Evolutionary conservation across 2,888 invertebrate species (phyloP).

Genomic region (Epistrophe eligans): DNA sequence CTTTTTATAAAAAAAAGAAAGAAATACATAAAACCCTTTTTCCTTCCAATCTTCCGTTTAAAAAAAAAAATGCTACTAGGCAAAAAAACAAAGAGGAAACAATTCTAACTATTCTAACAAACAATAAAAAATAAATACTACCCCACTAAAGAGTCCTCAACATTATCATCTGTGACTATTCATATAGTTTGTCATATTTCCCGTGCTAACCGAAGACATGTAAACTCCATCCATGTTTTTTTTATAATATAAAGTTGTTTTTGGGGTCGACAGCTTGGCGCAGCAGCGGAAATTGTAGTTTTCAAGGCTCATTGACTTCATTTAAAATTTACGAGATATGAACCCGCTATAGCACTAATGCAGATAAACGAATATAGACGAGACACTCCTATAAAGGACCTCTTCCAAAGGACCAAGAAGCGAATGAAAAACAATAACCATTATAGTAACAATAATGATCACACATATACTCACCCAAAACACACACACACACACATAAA

Average conservation of each 20-base stretch:
- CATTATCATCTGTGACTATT: conserved; percentile 47
- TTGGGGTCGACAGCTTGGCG: conserved; percentile 17
- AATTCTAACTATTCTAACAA: background rate
- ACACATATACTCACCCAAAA: background rate
- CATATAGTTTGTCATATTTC: conserved; percentile 48
- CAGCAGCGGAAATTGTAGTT: conserved; percentile 65
- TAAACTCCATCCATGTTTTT: background rate
- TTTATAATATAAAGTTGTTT: conserved; percentile 21
- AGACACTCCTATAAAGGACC: conserved; percentile 32
- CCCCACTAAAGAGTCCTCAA: conserved; percentile 2
- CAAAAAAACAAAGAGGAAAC: background rate
- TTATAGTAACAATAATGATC: conserved; percentile 63
- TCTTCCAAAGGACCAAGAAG: conserved; percentile 25
- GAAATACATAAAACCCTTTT: no score
- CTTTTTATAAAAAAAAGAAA: no score
- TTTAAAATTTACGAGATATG: conserved; percentile 69
- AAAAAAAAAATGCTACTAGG: background rate
- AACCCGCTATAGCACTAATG: conserved; percentile 49
- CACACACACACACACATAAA: conserved; percentile 5
- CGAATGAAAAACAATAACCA: conserved; percentile 61
- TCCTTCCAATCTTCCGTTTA: background rate
- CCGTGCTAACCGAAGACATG: background rate
- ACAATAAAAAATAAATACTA: conserved; percentile 44
- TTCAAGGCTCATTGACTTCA: conserved; percentile 75
- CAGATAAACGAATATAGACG: conserved; percentile 59